Evolutionary conservation across 2,797 vertebrate species (phyloP).

Genomic region (Sardinella longiceps): DNA sequence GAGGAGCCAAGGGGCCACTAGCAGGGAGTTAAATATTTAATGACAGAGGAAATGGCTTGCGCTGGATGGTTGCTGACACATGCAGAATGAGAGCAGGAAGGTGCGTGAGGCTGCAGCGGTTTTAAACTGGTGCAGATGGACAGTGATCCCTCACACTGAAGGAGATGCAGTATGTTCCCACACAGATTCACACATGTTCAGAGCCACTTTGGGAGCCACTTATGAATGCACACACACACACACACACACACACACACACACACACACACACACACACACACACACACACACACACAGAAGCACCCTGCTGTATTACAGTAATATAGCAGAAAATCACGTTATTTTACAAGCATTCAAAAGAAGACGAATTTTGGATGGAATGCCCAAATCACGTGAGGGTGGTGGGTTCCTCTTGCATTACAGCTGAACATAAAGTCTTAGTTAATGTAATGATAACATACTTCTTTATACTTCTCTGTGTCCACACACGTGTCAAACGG

Average conservation of each 20-base stretch:
- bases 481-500: not conserved
- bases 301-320: not conserved
- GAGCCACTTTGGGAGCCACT: no score
- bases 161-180: not conserved
- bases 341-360: no score
- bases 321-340: not conserved
- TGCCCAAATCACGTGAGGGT: no score
- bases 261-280: no score
- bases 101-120: conserved; percentile 11
- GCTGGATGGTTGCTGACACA: not conserved
- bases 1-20: conserved; percentile 39
- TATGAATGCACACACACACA: not conserved
- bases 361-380: no score
- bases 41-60: not conserved
- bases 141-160: conserved; percentile 14
- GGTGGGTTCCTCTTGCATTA: no score
- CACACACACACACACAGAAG: no score
- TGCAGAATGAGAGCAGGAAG: not conserved
- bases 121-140: conserved; percentile 2
- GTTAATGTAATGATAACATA: no score
- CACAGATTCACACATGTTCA: no score
- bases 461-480: not conserved
- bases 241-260: not conserved
- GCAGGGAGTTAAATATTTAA: conserved; percentile 47
- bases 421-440: no score